Conservation (phyloP, 2,888 invertebrate species). For the Petrolisthes manimaculis region DNA sequence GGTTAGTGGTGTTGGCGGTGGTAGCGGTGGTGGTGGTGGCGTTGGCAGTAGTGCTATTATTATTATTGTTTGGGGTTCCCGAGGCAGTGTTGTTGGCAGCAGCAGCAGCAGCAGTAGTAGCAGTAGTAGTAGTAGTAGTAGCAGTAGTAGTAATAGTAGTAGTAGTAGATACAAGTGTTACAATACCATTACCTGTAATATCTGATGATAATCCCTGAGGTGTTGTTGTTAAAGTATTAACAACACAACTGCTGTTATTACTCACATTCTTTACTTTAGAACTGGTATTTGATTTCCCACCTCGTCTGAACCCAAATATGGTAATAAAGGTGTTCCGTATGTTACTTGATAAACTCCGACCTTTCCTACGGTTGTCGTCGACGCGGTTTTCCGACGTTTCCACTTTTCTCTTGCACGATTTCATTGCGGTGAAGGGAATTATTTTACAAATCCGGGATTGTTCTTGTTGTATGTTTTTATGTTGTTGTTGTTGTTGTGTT, state of each 20-base stretch:
- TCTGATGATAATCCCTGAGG: slow-evolving; percentile 62
- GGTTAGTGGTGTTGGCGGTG: too few species aligned
- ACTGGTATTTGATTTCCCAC: slow-evolving; percentile 50
- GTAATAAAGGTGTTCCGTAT: slow-evolving; percentile 60
- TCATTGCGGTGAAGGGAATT: slow-evolving; percentile 59
- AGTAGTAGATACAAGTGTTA: too few species aligned
- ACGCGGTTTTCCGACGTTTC: slow-evolving; percentile 44
- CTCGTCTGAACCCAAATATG: slow-evolving; percentile 57
- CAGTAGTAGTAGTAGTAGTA: too few species aligned
- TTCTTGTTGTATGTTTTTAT: slow-evolving; percentile 44
- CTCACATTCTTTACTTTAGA: slow-evolving; percentile 52
- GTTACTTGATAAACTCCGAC: slow-evolving; percentile 60
- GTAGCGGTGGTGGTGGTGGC: too few species aligned
- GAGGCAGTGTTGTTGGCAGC: slow-evolving; percentile 53
- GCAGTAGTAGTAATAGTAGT: too few species aligned
- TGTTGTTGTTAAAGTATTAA: slow-evolving; percentile 48
- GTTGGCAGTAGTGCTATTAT: too few species aligned
- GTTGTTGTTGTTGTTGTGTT: slow-evolving; percentile 21
- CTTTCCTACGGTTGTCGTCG: slow-evolving; percentile 54
- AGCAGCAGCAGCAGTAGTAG: too few species aligned
- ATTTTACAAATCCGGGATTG: slow-evolving; percentile 62
- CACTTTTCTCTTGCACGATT: slow-evolving; percentile 60
- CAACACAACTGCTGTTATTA: slow-evolving; percentile 57
- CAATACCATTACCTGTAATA: slow-evolving; percentile 48
- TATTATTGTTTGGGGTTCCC: slow-evolving; percentile 42